Conservation (phyloP, 2,888 invertebrate species). For the Azorinus chamasolen region DNA sequence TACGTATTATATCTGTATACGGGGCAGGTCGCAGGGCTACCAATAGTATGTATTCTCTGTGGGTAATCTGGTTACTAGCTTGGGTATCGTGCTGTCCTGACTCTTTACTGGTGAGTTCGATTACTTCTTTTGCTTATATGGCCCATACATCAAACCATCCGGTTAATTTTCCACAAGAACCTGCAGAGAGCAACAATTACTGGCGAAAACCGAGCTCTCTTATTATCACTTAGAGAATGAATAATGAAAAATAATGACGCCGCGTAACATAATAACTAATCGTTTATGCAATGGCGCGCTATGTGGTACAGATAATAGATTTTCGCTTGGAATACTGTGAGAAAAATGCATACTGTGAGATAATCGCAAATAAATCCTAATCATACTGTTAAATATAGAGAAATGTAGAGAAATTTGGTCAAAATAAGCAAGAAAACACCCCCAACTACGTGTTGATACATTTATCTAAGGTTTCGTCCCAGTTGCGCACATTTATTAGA, state of each 20-base stretch:
- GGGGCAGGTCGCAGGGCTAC: no score
- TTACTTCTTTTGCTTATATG: background rate
- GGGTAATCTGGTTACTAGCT: no score
- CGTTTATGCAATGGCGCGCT: constrained; percentile 23
- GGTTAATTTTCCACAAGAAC: constrained; percentile 35
- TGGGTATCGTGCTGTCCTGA: no score
- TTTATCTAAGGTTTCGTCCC: no score
- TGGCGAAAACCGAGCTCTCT: constrained; percentile 21
- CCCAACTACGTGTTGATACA: no score
- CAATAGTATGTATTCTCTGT: no score
- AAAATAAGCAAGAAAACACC: no score
- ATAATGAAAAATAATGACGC: constrained; percentile 51
- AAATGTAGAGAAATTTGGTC: background rate
- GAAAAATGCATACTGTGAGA: background rate
- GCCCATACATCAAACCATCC: constrained; percentile 25
- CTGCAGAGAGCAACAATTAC: constrained; percentile 53
- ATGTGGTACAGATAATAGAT: constrained; percentile 9
- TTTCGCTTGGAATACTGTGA: no score
- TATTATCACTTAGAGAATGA: constrained; percentile 12
- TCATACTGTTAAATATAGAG: background rate
- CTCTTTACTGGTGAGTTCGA: no score
- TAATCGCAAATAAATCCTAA: constrained; percentile 4
- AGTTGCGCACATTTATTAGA: no score
- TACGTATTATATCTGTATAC: no score
- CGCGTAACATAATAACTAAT: constrained; percentile 28